Percentiles rank a stretch among this genome's conserved stretches.
phyloP scores from a whole-genome alignment of 2,797 vertebrate genomes.

The Microtus californicus region DNA sequence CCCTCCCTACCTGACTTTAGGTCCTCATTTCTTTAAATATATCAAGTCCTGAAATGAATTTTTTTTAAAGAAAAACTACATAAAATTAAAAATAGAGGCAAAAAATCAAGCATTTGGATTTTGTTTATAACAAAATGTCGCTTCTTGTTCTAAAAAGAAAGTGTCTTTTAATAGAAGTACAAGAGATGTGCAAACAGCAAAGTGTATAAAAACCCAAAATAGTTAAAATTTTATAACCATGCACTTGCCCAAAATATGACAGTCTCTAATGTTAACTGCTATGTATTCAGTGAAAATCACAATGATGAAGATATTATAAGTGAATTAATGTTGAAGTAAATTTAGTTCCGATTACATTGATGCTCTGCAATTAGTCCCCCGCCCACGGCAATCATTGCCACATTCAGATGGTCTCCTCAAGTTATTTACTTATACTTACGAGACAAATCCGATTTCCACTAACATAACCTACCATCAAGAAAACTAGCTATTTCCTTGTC shows the following conservation, averaged over 20 bases:
- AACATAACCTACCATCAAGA: slow-evolving; percentile 71
- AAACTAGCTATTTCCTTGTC: slow-evolving; percentile 71
- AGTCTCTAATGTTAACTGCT: neutral
- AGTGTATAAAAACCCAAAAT: slow-evolving; percentile 7
- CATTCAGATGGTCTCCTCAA: slow-evolving; percentile 56
- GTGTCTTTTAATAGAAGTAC: neutral
- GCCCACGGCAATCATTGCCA: neutral
- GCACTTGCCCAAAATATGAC: slow-evolving; percentile 48
- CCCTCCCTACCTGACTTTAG: no score
- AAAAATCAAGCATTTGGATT: neutral
- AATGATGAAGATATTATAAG: neutral
- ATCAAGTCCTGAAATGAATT: neutral
- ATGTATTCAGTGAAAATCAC: neutral
- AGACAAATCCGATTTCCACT: slow-evolving; percentile 60
- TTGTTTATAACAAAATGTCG: neutral
- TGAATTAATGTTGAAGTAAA: slow-evolving; percentile 35
- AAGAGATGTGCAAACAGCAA: slow-evolving; percentile 1
- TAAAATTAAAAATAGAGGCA: slow-evolving; percentile 11
- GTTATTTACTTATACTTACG: slow-evolving; percentile 59
- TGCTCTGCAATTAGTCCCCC: slow-evolving; percentile 62
- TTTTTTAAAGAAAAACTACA: neutral
- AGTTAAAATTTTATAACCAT: neutral
- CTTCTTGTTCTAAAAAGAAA: neutral
- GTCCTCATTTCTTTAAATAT: no score
- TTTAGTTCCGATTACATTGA: slow-evolving; percentile 53